These are phyloP conservation scores for Semaprochilodus insignis DNA, from an alignment of 2,797 vertebrate genomes.

Conservation along the genomic window DNA sequence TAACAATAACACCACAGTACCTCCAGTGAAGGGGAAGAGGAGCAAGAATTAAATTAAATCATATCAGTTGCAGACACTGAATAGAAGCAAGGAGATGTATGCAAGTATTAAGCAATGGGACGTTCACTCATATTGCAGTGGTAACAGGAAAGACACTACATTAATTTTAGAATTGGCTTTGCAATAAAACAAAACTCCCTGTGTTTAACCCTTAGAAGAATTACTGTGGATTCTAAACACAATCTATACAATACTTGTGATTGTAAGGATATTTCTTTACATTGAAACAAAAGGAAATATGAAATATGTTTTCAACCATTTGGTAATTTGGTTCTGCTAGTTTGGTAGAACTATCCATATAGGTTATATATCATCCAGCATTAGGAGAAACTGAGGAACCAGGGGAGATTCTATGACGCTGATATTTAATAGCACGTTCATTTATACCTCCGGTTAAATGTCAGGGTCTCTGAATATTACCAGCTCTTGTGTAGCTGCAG, in stretches of 20 bases:
- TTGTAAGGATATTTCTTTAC: too few relatives aligned
- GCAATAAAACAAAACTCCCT: background rate
- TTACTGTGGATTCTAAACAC: too few relatives aligned
- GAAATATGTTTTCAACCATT: too few relatives aligned
- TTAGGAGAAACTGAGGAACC: background rate
- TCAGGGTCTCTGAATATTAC: background rate
- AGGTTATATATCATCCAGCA: background rate
- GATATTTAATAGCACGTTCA: background rate
- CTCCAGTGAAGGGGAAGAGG: background rate
- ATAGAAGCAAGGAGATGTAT: background rate
- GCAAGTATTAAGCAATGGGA: constrained; percentile 12
- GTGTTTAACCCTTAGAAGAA: background rate
- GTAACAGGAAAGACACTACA: too few relatives aligned
- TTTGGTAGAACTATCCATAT: too few relatives aligned
- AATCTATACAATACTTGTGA: too few relatives aligned
- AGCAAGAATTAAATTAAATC: background rate
- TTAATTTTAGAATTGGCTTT: background rate
- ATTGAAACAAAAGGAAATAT: too few relatives aligned
- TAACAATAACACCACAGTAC: constrained; percentile 2
- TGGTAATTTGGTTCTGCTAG: too few relatives aligned
- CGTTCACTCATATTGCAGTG: background rate
- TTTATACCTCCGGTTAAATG: background rate
- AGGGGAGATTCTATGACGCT: background rate
- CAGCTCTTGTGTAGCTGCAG: background rate
- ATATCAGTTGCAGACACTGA: background rate